Evolutionary conservation across 2,888 invertebrate genomes (phyloP).

Genomic region (Tetrapedia diversipes): DNA sequence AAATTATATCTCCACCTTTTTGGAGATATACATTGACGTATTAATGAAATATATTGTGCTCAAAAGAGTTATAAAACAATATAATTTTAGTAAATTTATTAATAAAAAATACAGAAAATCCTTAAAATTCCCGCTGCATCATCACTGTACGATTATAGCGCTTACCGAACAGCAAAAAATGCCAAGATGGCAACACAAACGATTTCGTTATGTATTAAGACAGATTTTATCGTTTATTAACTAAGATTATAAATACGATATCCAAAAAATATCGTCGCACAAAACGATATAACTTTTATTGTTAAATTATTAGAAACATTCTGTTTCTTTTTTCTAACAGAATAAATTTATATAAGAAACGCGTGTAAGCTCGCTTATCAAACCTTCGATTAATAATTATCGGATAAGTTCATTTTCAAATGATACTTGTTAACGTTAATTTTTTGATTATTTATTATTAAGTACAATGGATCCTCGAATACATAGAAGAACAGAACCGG

Average conservation of each 20-base stretch:
- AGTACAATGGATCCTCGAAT: conserved; percentile 79
- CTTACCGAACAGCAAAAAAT: conserved; percentile 16
- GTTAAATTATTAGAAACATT: background rate
- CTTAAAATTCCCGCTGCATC: conserved; percentile 41
- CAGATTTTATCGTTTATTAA: conserved; percentile 46
- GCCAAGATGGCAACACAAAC: conserved; percentile 60
- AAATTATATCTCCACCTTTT: background rate
- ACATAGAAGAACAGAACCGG: conserved; percentile 76
- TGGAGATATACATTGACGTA: background rate
- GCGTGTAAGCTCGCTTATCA: conserved; percentile 38
- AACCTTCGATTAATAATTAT: conserved; percentile 28
- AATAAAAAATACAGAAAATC: background rate
- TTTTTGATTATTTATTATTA: conserved; percentile 20
- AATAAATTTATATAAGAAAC: conserved; percentile 31
- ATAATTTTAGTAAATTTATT: background rate
- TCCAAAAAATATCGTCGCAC: background rate
- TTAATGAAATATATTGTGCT: background rate
- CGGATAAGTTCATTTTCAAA: conserved; percentile 10
- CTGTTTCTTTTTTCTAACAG: conserved; percentile 10
- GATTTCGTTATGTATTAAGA: conserved; percentile 29
- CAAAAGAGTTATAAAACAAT: too few relatives aligned
- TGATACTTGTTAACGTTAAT: conserved; percentile 14
- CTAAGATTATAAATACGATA: conserved; percentile 27
- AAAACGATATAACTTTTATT: conserved; percentile 14
- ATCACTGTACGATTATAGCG: conserved; percentile 14